phyloP scores from a whole-genome alignment of 2,113 vertebrate genomes.

The Lasiurus cinereus region DNA sequence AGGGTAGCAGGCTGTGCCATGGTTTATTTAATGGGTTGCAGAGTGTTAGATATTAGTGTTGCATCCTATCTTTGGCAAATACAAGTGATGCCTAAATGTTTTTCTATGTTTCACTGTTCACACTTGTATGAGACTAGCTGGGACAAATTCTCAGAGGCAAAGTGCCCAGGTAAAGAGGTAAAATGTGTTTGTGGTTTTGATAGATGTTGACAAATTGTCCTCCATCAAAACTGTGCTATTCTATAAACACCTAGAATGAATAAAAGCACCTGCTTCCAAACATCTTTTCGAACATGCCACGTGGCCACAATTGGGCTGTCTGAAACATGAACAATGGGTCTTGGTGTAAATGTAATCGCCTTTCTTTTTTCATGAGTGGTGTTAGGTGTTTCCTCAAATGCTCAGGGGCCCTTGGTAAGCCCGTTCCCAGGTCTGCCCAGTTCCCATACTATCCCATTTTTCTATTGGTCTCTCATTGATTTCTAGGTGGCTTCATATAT shows the following conservation, averaged over 20 bases:
- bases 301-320: not conserved
- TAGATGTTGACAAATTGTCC: not conserved
- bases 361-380: not conserved
- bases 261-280: not conserved
- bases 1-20: not conserved
- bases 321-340: too few species aligned
- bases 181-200: not conserved
- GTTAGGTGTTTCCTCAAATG: not conserved
- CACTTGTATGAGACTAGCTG: not conserved
- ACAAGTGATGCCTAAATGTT: not conserved
- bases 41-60: not conserved
- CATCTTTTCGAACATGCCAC: fast-evolving
- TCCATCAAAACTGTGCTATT: not conserved
- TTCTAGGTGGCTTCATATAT: not conserved
- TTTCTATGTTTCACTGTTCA: fast-evolving
- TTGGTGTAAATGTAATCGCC: not conserved
- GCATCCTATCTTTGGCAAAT: not conserved
- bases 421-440: fast-evolving
- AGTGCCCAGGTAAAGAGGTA: not conserved
- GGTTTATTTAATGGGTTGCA: not conserved
- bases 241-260: not conserved
- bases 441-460: not conserved
- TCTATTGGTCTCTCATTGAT: not conserved
- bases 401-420: fast-evolving
- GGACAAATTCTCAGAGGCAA: not conserved